A percentile compares a stretch with the other conserved stretches of the same genome.
These are phyloP conservation scores for Podargus strigoides DNA, from an alignment of 2,797 vertebrate species.

Conservation along the genomic window DNA sequence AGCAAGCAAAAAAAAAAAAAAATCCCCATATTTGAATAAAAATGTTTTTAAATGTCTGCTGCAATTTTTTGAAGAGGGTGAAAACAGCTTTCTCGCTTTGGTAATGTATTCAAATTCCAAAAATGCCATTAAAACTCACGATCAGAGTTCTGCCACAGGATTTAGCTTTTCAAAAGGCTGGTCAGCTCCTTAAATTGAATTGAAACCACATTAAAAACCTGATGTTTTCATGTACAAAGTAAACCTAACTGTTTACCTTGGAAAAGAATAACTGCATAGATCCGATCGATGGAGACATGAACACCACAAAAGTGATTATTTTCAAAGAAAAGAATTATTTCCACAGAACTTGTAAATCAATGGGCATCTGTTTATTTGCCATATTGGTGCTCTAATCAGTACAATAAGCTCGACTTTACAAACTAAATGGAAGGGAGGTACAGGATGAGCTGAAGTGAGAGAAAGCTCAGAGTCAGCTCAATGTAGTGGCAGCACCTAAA, in stretches of 20 bases:
- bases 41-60: background rate
- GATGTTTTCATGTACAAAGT: background rate
- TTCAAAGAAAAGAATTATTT: background rate
- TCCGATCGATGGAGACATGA: background rate
- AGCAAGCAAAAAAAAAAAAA: background rate
- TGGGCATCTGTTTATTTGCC: background rate
- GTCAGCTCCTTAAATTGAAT: background rate
- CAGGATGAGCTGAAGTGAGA: background rate
- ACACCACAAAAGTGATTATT: background rate
- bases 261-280: background rate
- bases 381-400: background rate
- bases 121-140: background rate
- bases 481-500: background rate
- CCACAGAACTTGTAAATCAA: background rate
- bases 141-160: background rate
- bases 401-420: background rate
- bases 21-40: background rate
- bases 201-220: background rate
- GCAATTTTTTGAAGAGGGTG: background rate
- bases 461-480: background rate
- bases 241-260: slow-evolving; percentile 9
- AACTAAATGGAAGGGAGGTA: background rate
- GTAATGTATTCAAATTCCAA: background rate
- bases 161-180: background rate
- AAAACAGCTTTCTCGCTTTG: background rate